Evolutionary conservation across 2,797 vertebrate genomes (phyloP).

Genomic region (Sebastes melanostomus): DNA sequence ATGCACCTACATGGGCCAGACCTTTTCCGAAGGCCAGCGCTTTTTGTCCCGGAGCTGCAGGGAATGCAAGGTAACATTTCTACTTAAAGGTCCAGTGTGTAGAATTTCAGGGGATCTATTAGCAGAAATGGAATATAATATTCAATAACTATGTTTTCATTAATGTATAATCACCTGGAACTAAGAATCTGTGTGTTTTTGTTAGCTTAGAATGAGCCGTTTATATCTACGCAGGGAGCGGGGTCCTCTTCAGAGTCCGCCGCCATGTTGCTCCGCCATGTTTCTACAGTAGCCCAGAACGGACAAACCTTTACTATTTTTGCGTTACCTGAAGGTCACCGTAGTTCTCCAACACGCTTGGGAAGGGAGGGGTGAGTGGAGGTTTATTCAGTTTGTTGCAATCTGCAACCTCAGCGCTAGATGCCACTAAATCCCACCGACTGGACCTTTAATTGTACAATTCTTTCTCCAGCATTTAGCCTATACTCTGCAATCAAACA

Average conservation of each 20-base stretch:
- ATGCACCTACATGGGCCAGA: conserved; percentile 89
- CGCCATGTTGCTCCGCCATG: neutral
- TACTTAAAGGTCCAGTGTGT: neutral
- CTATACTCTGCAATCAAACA: neutral
- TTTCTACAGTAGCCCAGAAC: neutral
- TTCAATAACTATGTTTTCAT: neutral
- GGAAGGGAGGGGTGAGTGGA: neutral
- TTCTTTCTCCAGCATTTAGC: neutral
- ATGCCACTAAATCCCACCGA: neutral
- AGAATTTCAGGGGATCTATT: too few species aligned
- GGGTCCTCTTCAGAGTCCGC: neutral
- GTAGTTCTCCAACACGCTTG: too few species aligned
- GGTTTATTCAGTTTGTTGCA: neutral
- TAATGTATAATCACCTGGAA: neutral
- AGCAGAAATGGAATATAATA: neutral
- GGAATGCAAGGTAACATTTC: conserved; percentile 89
- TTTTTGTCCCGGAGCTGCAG: conserved; percentile 89
- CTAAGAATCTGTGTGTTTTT: neutral
- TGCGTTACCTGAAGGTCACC: neutral
- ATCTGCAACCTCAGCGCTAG: neutral
- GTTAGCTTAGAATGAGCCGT: neutral
- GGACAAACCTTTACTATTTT: neutral
- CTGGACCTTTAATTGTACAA: neutral
- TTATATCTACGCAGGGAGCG: neutral
- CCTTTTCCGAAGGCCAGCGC: conserved; percentile 89